Evolutionary conservation across 1,140 invertebrate genomes (phyloP), one percentile per base, ranked within the genome.

Genomic region (Lordiphosa mommai): DNA sequence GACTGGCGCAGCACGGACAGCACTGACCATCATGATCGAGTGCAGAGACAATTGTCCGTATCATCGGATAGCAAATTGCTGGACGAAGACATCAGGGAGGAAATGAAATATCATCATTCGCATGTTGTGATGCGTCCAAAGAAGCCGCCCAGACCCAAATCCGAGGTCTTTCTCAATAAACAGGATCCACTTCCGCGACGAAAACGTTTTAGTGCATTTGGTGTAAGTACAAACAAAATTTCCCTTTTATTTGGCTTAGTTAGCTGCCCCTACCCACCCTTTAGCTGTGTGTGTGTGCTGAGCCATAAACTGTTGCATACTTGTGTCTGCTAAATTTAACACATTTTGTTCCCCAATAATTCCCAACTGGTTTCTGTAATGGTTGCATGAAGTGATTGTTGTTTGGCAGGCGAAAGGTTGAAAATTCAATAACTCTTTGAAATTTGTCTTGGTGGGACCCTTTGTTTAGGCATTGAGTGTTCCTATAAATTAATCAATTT

Each of bases 161-260:
- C 95, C 2, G 95, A 97, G 90, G 95, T 95, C 12, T 95, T 96
- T 87, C 92, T 97, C 36, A 93, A 93, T 70, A 87, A 89, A 56
- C 89, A 91, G 60, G 91, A 93, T 72, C 89, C 90, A 64, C 91
- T 91, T 85, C 91, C 91, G 74, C 91, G 93, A 90, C 91, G 94
- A 89, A 96, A 96, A 91, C 91, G 95, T 89, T 96, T 95, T 91
- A 96, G 95, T 79, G 95, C 96, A 77, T 97, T 97, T 91, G 95
- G 95, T 91, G 96, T 97, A 90, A 94, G 93, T 92, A 82, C 4
- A 16, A 23, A 7, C 13, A 59, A 46, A 9, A 16, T 37, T 47
- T 38, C 7, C 16, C 16, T 36, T 14, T 13, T 37, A 27, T 27
- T 1, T 29, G 6, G 1, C 27, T 40, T 41, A 3, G 2, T 13